Evolutionary conservation across 2,888 invertebrate species (phyloP), one percentile per base, ranked within the genome.

Genomic region (Galerucella nymphaeae): DNA sequence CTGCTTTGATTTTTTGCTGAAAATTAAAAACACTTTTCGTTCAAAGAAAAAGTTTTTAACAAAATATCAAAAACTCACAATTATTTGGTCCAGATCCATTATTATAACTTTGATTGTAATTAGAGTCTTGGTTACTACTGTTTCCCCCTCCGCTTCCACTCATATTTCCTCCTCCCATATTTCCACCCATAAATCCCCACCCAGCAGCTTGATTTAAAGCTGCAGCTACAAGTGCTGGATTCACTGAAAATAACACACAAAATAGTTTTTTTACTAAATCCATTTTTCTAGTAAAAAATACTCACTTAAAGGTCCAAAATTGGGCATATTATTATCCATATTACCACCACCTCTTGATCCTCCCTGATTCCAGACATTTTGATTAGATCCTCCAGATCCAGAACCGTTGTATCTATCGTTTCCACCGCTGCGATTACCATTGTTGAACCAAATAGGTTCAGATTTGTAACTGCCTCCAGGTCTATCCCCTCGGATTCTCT

Each of bases 141-240:
- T n/a, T n/a, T 13, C 58, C 58, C 6, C 55, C 55, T 18, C 53
- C 53, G 4, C 9, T 9, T 16, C 18, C 13, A 11, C 18, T 20
- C 55, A 55, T 55, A 55, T 55, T 55, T 5, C 20, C 58, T n/a
- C 18, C 16, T 38, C 61, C 41, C 18, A 38, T 41, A 16, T 41
- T 41, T 16, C 93, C 93, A 70, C 92, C 91, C 81, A 93, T 90
- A 20, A 92, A 90, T 13, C 91, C 91, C 90, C 92, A 92, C 58
- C 91, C 90, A 72, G 94, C 90, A 72, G 94, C 94, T 86, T 94
- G 94, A 86, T 94, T 96, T 57, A 96, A 89, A n/a, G 96, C 96
- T 67, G 96, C 96, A 66, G 96, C 95, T 75, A 96, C 93, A 83
- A 96, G 91, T 13, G 93, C 93, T 42, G 92, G 92, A 83, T 92